Percentiles rank a stretch among this genome's conserved stretches.
These are phyloP conservation scores for Crocallis elinguaria DNA, from an alignment of 2,888 invertebrate species.

Conservation along the genomic window DNA sequence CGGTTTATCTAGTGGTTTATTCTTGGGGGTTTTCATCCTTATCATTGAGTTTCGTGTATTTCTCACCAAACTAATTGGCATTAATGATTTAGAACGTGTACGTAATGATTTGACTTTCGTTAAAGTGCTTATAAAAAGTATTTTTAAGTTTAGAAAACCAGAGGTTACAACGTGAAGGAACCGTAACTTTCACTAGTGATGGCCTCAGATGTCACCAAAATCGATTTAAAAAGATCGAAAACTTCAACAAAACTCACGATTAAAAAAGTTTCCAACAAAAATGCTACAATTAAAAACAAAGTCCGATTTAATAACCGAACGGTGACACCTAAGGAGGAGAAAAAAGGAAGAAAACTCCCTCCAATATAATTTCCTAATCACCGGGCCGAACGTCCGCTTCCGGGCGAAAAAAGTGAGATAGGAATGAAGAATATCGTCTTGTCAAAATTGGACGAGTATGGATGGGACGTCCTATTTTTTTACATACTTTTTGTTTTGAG, in stretches of 20 bases:
- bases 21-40: too few relatives aligned
- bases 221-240: constrained; percentile 24
- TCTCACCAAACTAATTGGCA: too few relatives aligned
- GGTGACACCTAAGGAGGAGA: constrained; percentile 70
- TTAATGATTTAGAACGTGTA: too few relatives aligned
- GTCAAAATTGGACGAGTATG: constrained; percentile 59
- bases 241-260: constrained; percentile 38
- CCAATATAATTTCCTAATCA: constrained; percentile 83
- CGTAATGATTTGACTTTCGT: too few relatives aligned
- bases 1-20: too few relatives aligned
- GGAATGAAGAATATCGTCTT: constrained; percentile 61
- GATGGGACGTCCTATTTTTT: too few relatives aligned
- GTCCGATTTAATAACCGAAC: constrained; percentile 83
- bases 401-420: constrained; percentile 73
- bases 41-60: too few relatives aligned
- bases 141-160: too few relatives aligned
- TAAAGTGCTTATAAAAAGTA: too few relatives aligned
- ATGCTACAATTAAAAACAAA: constrained; percentile 70
- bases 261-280: constrained; percentile 52
- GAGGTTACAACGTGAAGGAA: too few relatives aligned
- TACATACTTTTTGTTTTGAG: too few relatives aligned
- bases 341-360: constrained; percentile 58
- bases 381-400: constrained; percentile 80
- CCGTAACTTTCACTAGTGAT: too few relatives aligned
- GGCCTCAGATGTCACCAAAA: background rate